These are phyloP conservation scores for Alaudala cheleensis DNA, from an alignment of 2,113 vertebrate species.

Conservation along the genomic window DNA sequence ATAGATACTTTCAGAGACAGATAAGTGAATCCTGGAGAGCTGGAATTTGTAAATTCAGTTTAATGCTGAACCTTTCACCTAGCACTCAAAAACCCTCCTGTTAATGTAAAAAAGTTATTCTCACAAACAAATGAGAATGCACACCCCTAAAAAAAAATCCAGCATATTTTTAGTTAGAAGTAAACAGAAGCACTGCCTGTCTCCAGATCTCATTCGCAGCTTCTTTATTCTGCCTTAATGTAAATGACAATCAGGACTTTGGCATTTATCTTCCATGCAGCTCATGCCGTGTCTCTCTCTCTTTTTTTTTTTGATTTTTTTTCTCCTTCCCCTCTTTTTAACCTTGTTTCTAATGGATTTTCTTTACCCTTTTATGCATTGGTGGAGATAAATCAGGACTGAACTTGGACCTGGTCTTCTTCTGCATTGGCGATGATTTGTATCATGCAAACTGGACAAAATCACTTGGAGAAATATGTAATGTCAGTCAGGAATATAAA, in stretches of 20 bases:
- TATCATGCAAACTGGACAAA: slow-evolving; percentile 8
- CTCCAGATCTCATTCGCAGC: neutral
- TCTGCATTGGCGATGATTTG: neutral
- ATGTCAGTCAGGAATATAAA: neutral
- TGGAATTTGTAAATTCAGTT: neutral
- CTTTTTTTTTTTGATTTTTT: neutral
- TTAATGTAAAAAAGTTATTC: neutral
- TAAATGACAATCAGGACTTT: neutral
- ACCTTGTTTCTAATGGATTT: slow-evolving; percentile 28
- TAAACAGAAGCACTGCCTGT: neutral
- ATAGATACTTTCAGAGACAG: neutral
- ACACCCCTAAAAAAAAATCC: neutral
- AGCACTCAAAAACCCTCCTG: accelerated
- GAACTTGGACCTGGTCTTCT: neutral
- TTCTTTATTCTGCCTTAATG: neutral
- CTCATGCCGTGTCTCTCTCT: neutral
- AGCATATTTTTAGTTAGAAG: neutral
- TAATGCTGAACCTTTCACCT: neutral
- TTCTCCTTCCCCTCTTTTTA: neutral
- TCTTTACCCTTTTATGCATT: neutral
- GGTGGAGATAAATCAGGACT: neutral
- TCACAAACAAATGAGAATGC: neutral
- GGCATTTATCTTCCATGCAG: neutral
- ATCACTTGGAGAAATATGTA: neutral
- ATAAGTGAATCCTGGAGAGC: neutral